Evolutionary conservation across 1,140 invertebrate species (phyloP), one percentile per base, ranked within the genome.

Genomic region (Linepithema humile): DNA sequence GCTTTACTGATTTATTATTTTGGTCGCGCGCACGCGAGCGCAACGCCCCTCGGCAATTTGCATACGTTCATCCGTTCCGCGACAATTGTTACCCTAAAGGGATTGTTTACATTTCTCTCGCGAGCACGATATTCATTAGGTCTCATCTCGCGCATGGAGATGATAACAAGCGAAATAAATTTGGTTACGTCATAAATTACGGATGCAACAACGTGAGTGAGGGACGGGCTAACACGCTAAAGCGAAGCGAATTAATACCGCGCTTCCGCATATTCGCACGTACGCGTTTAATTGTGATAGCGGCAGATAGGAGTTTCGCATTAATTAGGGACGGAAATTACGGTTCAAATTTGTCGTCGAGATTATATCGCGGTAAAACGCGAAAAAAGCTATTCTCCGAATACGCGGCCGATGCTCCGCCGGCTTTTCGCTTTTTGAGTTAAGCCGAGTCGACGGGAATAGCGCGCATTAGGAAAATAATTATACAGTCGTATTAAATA

Each of bases 161-260:
- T 69, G 64, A 70, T 80, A 80, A 80, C 75, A 53, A 69, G 75
- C 75, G 64, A 80, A 80, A 80, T 80, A 80, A 80, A 80, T 80
- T 80, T 69, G 48, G 64, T 80, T 80, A 77, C 20, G 45, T 65
- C 32, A 70, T 80, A 70, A 80, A 80, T 80, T 80, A 80, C 75
- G 64, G 64, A 35, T 55, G 75, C 64, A 40, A 67, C 75, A 40
- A 69, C 45, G 75, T 48, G 80, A 57, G 29, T 57, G 70, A 62
- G 60, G 70, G 80, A 38, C 80, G 17, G 57, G 70, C 40, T 38
- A 38, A 38, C 57, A 40, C 32, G 50, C 78, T 38, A 75, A 62
- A 74, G 45, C 80, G 45, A 75, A 29, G 80, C 40, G 26, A 82
- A 82, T 82, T 82, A 74, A 82, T 82, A 60, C 35, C 15, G 26